Evolutionary conservation across 2,113 vertebrate species (phyloP).

Genomic region (Lepisosteus osseus): DNA sequence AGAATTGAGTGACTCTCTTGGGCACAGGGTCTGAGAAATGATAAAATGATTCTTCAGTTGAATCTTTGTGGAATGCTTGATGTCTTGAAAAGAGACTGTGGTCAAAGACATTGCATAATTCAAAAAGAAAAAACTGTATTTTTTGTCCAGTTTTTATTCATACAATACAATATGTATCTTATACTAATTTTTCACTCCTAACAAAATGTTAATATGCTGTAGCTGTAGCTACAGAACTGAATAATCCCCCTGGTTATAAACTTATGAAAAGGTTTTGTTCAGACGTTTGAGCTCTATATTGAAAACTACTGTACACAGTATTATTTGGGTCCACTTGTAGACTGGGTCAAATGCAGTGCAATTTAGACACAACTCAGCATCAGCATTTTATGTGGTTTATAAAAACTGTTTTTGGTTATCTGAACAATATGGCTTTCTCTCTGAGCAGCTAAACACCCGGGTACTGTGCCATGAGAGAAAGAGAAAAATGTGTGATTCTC

Average conservation of each 20-base stretch:
- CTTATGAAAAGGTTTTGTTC: conserved; percentile 48
- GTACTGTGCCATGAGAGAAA: neutral
- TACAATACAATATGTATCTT: no score
- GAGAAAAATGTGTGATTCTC: no score
- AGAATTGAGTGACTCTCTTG: conserved; percentile 51
- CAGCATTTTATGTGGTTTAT: conserved; percentile 24
- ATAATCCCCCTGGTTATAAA: conserved; percentile 43
- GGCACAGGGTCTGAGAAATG: conserved; percentile 37
- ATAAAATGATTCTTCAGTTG: conserved; percentile 44
- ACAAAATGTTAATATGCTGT: conserved; percentile 62
- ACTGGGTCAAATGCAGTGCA: conserved; percentile 37
- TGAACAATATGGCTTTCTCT: conserved; percentile 40
- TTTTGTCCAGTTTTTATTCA: no score
- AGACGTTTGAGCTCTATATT: conserved; percentile 25
- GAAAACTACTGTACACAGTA: conserved; percentile 28
- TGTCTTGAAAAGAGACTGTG: no score
- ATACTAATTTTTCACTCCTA: conserved; percentile 41
- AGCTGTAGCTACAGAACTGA: conserved; percentile 32
- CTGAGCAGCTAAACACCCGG: conserved; percentile 31
- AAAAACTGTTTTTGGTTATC: conserved; percentile 31
- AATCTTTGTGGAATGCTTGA: conserved; percentile 24
- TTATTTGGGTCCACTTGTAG: conserved; percentile 30
- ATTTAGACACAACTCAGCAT: conserved; percentile 23
- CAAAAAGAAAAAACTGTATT: no score
- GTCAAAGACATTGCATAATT: no score